Conservation (phyloP, 2,113 vertebrate species). For the rat (Rattus norvegicus) region GRCr8 NC_086038.1:32987501-32988000, state of each 20-base stretch:
- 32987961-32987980: not conserved
- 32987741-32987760: not conserved
- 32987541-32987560: too few relatives aligned
- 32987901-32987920: not conserved
- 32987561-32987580: too few relatives aligned
- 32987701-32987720: too few relatives aligned
- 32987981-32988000: not conserved
- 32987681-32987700: too few relatives aligned
- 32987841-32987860: not conserved
- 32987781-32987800: not conserved
- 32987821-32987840: not conserved
- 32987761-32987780: not conserved
- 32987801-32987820: not conserved
- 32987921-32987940: not conserved
- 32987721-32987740: not conserved
- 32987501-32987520: too few relatives aligned
- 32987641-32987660: too few relatives aligned
- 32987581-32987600: too few relatives aligned
- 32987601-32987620: too few relatives aligned
- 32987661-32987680: too few relatives aligned
- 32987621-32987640: too few relatives aligned
- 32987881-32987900: not conserved
- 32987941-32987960: not conserved
- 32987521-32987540: too few relatives aligned
- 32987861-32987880: not conserved